phyloP scores from a whole-genome alignment of 2,888 invertebrate species.

The Laothoe populi region DNA sequence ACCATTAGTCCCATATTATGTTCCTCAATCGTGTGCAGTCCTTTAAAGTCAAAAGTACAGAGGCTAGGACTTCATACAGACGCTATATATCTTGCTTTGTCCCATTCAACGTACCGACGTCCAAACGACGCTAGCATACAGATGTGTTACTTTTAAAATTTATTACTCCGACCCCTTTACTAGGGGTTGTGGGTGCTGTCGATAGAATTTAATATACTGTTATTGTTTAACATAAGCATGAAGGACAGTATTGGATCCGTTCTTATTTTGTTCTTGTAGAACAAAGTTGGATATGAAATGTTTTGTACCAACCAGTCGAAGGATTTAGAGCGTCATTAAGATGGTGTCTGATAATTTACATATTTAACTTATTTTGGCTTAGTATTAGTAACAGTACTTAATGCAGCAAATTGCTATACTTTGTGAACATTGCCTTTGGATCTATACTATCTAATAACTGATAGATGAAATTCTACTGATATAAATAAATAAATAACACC shows the following conservation, averaged over 20 bases:
- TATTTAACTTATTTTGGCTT: no score
- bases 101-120: conserved; percentile 70
- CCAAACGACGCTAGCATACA: conserved; percentile 75
- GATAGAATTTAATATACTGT: conserved; percentile 2
- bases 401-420: no score
- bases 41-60: conserved; percentile 38
- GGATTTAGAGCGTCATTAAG: no score
- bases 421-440: no score
- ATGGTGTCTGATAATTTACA: no score
- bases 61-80: conserved; percentile 55
- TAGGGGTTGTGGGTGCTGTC: conserved; percentile 41
- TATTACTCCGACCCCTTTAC: conserved; percentile 63
- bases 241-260: neutral
- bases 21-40: conserved; percentile 3
- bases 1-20: conserved; percentile 7
- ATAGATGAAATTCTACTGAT: no score
- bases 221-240: neutral
- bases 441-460: no score
- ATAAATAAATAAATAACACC: no score
- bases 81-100: conserved; percentile 78
- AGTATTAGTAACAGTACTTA: no score
- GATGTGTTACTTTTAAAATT: conserved; percentile 80
- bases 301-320: no score
- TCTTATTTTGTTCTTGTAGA: neutral
- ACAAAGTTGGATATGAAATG: no score